phyloP scores from a whole-genome alignment of 2,888 invertebrate species.

The Adineta ricciae region DNA sequence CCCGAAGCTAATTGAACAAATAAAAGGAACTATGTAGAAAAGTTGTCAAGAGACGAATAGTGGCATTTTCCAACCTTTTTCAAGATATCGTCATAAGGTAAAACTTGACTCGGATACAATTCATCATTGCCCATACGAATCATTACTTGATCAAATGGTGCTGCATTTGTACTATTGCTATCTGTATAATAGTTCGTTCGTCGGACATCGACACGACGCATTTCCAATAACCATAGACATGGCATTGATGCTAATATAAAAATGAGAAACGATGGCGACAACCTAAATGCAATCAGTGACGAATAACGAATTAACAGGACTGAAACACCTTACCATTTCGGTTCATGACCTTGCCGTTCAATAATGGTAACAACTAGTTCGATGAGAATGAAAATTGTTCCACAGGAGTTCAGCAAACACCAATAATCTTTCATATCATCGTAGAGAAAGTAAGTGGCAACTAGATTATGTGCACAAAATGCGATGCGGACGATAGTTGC shows the following conservation, averaged over 20 bases:
- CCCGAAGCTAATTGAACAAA: not conserved
- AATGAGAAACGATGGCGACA: conserved; percentile 40
- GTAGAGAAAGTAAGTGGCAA: conserved; percentile 29
- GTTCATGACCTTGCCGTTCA: conserved; percentile 26
- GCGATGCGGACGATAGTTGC: conserved; percentile 24
- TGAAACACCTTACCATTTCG: conserved; percentile 25
- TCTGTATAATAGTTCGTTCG: not conserved
- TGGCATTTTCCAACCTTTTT: not conserved
- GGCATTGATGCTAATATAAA: conserved; percentile 40
- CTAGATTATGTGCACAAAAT: conserved; percentile 24
- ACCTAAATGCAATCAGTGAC: conserved; percentile 34
- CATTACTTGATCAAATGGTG: not conserved
- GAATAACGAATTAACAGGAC: not conserved
- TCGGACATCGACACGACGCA: conserved; percentile 35
- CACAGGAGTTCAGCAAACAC: conserved; percentile 29
- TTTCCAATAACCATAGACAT: conserved; percentile 40
- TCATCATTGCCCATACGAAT: not conserved
- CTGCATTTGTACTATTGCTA: not conserved
- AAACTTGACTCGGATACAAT: not conserved
- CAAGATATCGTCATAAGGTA: not conserved
- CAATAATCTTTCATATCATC: conserved; percentile 30
- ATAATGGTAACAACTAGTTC: conserved; percentile 30
- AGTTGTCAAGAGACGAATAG: not conserved
- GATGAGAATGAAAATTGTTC: conserved; percentile 27
- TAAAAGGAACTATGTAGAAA: not conserved